Percentiles rank a stretch among this genome's conserved stretches.
Conservation (phyloP, 2,888 invertebrate species). For the Tenthredo notha region DNA sequence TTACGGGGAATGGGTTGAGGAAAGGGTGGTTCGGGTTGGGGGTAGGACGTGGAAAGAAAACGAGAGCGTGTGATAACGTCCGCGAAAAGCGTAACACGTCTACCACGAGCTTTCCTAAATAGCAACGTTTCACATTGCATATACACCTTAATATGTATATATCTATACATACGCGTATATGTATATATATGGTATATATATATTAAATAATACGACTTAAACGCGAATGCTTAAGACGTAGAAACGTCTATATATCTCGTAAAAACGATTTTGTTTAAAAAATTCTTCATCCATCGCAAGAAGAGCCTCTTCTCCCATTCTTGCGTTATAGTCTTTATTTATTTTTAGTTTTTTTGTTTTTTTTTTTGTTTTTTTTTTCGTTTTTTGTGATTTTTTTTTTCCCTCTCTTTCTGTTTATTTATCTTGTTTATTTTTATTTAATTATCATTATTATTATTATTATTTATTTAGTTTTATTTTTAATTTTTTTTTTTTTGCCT, state of each 20-base stretch:
- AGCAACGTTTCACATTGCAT: conserved; percentile 53
- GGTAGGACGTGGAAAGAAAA: not conserved
- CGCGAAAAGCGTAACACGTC: conserved; percentile 52
- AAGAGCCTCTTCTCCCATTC: conserved; percentile 32
- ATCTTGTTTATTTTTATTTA: not conserved
- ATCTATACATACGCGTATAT: conserved; percentile 24
- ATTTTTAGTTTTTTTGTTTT: conserved; percentile 55
- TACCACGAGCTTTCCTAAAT: conserved; percentile 46
- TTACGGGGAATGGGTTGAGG: not conserved
- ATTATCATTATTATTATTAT: conserved; percentile 51
- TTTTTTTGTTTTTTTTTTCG: conserved; percentile 17
- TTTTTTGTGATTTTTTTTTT: conserved; percentile 44
- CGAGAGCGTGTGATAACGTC: conserved; percentile 28
- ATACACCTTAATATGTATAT: conserved; percentile 43
- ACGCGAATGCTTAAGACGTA: conserved; percentile 59
- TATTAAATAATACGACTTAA: conserved; percentile 26
- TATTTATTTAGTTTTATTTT: conserved; percentile 54
- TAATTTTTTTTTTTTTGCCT: conserved; percentile 50
- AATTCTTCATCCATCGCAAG: conserved; percentile 54
- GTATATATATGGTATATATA: conserved; percentile 37
- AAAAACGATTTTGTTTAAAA: conserved; percentile 65
- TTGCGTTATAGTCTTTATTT: conserved; percentile 54
- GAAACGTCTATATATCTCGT: conserved; percentile 62
- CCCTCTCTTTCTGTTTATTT: conserved; percentile 26
- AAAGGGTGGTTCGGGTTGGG: not conserved